Base-by-base conservation (phyloP, 2,113 vertebrate species). In the Stigmatopora argus region DNA sequence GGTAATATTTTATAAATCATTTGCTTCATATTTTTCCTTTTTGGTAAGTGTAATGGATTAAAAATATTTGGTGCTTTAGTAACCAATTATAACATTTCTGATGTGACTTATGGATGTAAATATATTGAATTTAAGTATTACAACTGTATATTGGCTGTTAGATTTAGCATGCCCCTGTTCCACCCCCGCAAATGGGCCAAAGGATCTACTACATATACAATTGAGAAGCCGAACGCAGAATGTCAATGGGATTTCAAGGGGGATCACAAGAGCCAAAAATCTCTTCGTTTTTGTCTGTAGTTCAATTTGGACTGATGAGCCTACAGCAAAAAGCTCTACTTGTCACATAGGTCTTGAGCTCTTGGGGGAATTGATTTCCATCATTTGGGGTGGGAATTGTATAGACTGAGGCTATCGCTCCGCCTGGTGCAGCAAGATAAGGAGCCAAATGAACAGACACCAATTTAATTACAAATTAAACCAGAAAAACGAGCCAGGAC, bases 361-460 rank as follows among this genome's bases (percentile, higher is more conserved):
- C 85, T 87, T 83, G 83, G 86, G 87, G 87, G 86, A 90, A 88
- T 89, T 89, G 85, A 92, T 91, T 91, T 87, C 76, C 88, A 89
- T 91, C 87, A 86, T 89, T 89, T 88, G 73, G 78, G 80, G 59
- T 38, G 74, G 71, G 69, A 51, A 74, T 68, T 52, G 49, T 61
- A 70, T 66, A 77, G 81, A 86, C 81, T 66, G 69, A 49, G 79
- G 77, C 73, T 79, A 80, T 80, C 79, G 75, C 72, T 65, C 73
- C 77, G 86, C 85, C 89, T 89, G 86, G 70, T 66, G 87, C 74
- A 83, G 73, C 57, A 80, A 79, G 83, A 90, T 87, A 88, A 89
- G 83, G 78, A 14, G 75, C 78, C 86, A 89, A 88, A 89, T 86
- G 73, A 88, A 87, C 80, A 84, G 74, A 89, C 74, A 84, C 71